These are phyloP conservation scores for Ricordea florida DNA, from an alignment of 92 coral and sea anemone genomes.

Conservation along the genomic window DNA sequence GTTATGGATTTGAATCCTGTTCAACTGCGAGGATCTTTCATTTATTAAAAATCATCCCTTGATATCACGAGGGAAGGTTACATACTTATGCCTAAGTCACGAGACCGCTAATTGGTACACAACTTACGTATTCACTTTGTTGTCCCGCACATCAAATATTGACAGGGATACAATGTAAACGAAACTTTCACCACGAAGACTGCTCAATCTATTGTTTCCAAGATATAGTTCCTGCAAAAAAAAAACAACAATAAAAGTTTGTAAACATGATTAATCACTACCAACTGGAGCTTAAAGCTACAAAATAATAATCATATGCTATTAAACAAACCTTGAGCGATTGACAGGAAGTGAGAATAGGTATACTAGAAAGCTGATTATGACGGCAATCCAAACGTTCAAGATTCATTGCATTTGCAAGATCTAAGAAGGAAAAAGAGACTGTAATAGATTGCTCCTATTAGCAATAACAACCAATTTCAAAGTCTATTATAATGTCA, in stretches of 20 bases:
- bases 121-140: conserved; percentile 79
- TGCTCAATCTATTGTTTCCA: conserved; percentile 74
- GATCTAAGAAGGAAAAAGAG: no score
- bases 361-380: conserved; percentile 76
- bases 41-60: no score
- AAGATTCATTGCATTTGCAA: conserved; percentile 66
- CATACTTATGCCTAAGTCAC: background rate
- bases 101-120: background rate
- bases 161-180: conserved; percentile 63
- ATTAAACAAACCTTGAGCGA: conserved; percentile 75
- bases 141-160: conserved; percentile 84
- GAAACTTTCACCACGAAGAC: conserved; percentile 63
- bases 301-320: background rate
- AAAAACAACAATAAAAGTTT: background rate
- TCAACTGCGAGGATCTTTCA: no score
- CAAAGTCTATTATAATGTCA: no score
- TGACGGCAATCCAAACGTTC: conserved; percentile 93
- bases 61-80: no score
- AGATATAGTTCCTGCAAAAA: conserved; percentile 80
- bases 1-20: no score
- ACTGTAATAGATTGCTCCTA: no score
- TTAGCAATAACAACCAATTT: no score
- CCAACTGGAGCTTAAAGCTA: background rate
- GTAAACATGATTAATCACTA: background rate
- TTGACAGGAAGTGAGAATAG: conserved; percentile 66